These are phyloP conservation scores for Pseudorectes ferrugineus DNA, from an alignment of 2,113 vertebrate genomes.

Conservation along the genomic window DNA sequence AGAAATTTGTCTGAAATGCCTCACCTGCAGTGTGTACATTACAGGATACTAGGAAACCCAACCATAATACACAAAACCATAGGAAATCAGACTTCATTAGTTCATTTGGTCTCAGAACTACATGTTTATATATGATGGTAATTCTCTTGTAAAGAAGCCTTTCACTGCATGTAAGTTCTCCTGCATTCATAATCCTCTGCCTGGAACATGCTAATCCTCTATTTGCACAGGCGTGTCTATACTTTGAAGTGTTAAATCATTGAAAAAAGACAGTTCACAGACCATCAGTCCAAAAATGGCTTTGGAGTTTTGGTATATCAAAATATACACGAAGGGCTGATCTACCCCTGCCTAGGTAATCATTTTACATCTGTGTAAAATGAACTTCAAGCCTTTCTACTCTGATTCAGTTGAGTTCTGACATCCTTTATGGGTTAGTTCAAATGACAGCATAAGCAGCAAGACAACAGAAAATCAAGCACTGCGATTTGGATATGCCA, in stretches of 20 bases:
- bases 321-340: neutral
- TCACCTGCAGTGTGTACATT: neutral
- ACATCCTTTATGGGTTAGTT: neutral
- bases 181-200: neutral
- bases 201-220: neutral
- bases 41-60: neutral
- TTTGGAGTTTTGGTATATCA: neutral
- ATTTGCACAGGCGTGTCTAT: neutral
- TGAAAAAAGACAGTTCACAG: neutral
- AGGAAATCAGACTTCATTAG: neutral
- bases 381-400: neutral
- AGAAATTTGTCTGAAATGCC: neutral
- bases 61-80: neutral
- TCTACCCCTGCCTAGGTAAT: neutral
- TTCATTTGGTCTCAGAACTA: neutral
- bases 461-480: constrained; percentile 4
- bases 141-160: neutral
- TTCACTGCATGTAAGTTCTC: neutral
- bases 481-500: neutral
- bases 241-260: neutral
- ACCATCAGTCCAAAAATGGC: neutral
- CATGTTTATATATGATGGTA: neutral
- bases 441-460: neutral
- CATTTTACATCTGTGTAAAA: neutral
- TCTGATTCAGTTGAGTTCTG: neutral